Evolutionary conservation across 35 echinoderm and acorn worm species (phyloP).

Genomic region (Patiria miniata): DNA sequence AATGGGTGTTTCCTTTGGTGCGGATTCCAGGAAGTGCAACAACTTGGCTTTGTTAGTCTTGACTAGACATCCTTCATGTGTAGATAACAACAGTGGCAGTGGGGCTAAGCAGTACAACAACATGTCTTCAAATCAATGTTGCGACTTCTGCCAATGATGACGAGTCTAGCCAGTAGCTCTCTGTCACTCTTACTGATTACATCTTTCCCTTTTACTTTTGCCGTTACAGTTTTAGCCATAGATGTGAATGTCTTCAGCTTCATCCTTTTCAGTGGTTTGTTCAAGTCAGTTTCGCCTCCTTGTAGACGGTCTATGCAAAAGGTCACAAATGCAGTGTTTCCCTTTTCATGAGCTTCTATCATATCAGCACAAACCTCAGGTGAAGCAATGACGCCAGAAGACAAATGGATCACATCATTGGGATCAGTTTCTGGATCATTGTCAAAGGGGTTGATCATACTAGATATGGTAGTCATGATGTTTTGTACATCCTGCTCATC

Average conservation of each 20-base stretch:
- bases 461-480: background rate
- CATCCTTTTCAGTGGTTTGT: slow-evolving; percentile 37
- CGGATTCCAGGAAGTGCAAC: slow-evolving; percentile 45
- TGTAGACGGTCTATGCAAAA: slow-evolving; percentile 50
- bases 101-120: slow-evolving; percentile 61
- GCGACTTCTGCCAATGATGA: slow-evolving; percentile 51
- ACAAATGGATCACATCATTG: slow-evolving; percentile 55
- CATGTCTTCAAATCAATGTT: slow-evolving; percentile 55
- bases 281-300: slow-evolving; percentile 23
- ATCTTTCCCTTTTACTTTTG: slow-evolving; percentile 65
- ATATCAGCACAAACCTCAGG: slow-evolving; percentile 43
- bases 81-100: slow-evolving; percentile 45
- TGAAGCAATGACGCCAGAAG: slow-evolving; percentile 67
- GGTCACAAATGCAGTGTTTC: slow-evolving; percentile 31
- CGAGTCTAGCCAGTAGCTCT: slow-evolving; percentile 59
- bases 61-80: slow-evolving; percentile 60
- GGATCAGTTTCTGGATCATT: background rate
- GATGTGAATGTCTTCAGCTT: slow-evolving; percentile 60
- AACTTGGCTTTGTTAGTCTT: no score
- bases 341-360: slow-evolving; percentile 33
- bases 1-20: background rate
- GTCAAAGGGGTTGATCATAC: slow-evolving; percentile 47
- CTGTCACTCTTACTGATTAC: slow-evolving; percentile 39
- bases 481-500: slow-evolving; percentile 25
- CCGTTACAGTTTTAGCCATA: background rate